Conservation (phyloP, 2,113 vertebrate species). For the Natator depressus region DNA sequence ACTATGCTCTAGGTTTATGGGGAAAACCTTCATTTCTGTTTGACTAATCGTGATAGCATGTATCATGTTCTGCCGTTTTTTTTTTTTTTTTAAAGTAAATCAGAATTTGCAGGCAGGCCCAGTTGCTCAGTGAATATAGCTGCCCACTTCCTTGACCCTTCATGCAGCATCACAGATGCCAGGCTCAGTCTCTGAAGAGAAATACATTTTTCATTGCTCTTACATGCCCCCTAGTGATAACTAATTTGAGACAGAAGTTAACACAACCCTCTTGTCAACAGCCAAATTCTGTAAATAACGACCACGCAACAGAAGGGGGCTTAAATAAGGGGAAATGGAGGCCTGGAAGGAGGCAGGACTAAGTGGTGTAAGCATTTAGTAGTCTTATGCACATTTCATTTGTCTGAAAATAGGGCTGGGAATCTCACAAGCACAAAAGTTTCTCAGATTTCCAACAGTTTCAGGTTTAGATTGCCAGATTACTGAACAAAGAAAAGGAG, state of each 20-base stretch:
- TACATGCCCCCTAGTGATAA: background rate
- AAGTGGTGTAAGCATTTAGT: background rate
- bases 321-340: background rate
- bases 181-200: background rate
- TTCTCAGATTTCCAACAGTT: background rate
- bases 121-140: background rate
- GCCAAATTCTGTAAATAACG: background rate
- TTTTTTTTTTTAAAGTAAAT: background rate
- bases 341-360: background rate
- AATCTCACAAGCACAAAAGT: background rate
- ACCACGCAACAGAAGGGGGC: background rate
- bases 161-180: background rate
- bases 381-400: background rate
- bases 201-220: background rate
- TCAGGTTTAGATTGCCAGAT: background rate
- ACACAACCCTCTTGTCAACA: background rate
- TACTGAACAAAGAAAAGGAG: background rate
- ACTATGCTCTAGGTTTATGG: background rate
- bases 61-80: background rate
- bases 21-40: background rate
- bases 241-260: background rate
- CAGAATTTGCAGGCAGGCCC: background rate
- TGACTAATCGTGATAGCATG: background rate
- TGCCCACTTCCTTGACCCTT: background rate
- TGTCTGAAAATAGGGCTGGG: background rate